Conservation (phyloP, 1,140 invertebrate species). For the Hylaeus volcanicus region DNA sequence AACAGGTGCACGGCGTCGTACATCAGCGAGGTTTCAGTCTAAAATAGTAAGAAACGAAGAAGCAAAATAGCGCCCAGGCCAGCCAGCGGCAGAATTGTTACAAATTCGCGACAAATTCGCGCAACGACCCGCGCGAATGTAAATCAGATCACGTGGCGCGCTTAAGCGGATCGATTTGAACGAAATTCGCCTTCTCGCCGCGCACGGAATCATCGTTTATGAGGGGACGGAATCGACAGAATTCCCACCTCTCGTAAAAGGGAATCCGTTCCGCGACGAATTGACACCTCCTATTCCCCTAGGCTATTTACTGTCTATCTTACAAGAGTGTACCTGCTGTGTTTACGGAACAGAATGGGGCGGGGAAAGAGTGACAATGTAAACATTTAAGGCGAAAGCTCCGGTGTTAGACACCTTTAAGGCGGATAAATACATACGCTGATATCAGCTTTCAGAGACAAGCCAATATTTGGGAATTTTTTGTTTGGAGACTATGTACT, state of each 20-base stretch:
- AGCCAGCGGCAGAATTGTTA: background rate
- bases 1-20: slow-evolving; percentile 97
- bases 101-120: slow-evolving; percentile 15
- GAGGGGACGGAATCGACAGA: slow-evolving; percentile 4
- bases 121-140: background rate
- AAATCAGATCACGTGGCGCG: background rate
- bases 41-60: slow-evolving; percentile 62
- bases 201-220: slow-evolving; percentile 14
- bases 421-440: too few relatives aligned
- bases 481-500: too few relatives aligned
- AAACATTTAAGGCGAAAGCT: too few relatives aligned
- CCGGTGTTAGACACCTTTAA: too few relatives aligned
- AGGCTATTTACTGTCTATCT: background rate
- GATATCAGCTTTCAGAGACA: too few relatives aligned
- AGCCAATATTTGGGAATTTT: too few relatives aligned
- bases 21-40: slow-evolving; percentile 97
- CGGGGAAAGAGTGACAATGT: too few relatives aligned
- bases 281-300: slow-evolving; percentile 30
- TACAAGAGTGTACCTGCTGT: too few relatives aligned
- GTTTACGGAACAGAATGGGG: too few relatives aligned
- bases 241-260: slow-evolving; percentile 5
- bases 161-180: slow-evolving; percentile 1
- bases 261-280: slow-evolving; percentile 41
- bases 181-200: background rate
- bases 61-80: background rate